Evolutionary conservation across 2,797 vertebrate genomes (phyloP).

Genomic region (Aselliscus stoliczkanus): DNA sequence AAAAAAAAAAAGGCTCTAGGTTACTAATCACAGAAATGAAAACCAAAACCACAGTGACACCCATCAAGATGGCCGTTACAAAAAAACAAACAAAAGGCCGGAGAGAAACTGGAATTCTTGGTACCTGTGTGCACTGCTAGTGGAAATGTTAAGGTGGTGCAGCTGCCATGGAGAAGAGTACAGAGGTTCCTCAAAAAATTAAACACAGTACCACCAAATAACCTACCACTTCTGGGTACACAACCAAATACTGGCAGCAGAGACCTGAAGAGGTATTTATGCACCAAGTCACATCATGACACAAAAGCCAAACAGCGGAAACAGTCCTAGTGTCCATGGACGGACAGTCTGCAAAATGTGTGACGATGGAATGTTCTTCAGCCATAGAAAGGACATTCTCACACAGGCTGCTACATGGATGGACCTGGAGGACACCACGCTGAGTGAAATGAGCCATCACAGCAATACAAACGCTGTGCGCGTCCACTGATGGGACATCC

Average conservation of each 20-base stretch:
- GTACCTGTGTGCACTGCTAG: not conserved
- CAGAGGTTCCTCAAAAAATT: not conserved
- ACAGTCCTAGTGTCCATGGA: not conserved
- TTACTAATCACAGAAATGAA: not conserved
- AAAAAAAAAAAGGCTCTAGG: too few relatives aligned
- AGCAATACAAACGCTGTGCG: not conserved
- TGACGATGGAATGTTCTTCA: not conserved
- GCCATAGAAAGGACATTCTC: too few relatives aligned
- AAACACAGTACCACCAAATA: not conserved
- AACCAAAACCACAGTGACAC: not conserved
- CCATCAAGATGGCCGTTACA: too few relatives aligned
- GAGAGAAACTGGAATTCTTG: not conserved
- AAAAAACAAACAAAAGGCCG: not conserved
- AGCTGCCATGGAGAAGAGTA: not conserved
- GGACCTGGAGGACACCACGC: fast-evolving
- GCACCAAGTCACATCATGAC: not conserved
- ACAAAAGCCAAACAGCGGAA: not conserved
- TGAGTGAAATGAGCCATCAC: not conserved
- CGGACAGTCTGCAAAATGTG: too few relatives aligned
- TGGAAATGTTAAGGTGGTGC: not conserved
- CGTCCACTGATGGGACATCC: not conserved
- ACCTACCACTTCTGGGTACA: not conserved
- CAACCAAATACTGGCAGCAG: not conserved
- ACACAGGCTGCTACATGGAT: too few relatives aligned
- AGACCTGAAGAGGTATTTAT: not conserved